Percentiles rank a stretch among this genome's conserved stretches.
Evolutionary conservation across 2,797 vertebrate species (phyloP).

Genomic region (Cyclopterus lumpus): DNA sequence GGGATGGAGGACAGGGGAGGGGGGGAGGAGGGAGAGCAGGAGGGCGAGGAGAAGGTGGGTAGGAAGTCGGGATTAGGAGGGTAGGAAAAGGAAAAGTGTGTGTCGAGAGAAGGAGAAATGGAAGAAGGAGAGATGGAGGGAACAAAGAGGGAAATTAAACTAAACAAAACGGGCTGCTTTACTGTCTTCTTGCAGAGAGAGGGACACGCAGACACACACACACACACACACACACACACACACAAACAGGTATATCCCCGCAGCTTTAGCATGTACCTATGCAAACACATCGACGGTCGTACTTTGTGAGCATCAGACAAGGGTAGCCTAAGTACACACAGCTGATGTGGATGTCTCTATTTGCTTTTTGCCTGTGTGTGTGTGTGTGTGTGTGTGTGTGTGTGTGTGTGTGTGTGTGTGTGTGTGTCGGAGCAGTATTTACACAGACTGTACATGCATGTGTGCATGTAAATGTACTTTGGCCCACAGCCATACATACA

Average conservation of each 20-base stretch:
- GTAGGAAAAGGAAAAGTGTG: slow-evolving; percentile 21
- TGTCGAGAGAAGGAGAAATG: slow-evolving; percentile 9
- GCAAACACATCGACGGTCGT: slow-evolving; percentile 56
- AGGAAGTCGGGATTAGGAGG: slow-evolving; percentile 48
- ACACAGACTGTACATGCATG: slow-evolving; percentile 18
- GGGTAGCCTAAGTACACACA: slow-evolving; percentile 49
- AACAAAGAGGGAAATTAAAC: slow-evolving; percentile 74
- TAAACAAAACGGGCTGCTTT: slow-evolving; percentile 67
- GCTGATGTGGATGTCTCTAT: slow-evolving; percentile 41
- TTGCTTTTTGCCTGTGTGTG: slow-evolving; percentile 15
- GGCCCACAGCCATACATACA: slow-evolving; percentile 43
- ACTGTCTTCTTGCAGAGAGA: slow-evolving; percentile 49
- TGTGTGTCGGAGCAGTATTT: slow-evolving; percentile 2
- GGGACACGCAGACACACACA: slow-evolving; percentile 55
- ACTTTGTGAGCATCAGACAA: slow-evolving; percentile 45
- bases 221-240: slow-evolving; percentile 26
- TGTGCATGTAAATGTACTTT: slow-evolving; percentile 54
- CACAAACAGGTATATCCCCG: slow-evolving; percentile 38
- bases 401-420: slow-evolving; percentile 3
- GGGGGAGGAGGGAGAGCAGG: slow-evolving; percentile 13
- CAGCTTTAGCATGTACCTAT: slow-evolving; percentile 54
- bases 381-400: slow-evolving; percentile 1
- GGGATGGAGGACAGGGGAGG: slow-evolving; percentile 30
- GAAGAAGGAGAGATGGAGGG: slow-evolving; percentile 30
- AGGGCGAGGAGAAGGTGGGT: slow-evolving; percentile 7